Evolutionary conservation across 2,888 invertebrate species (phyloP).

Genomic region (Volucella inflata): DNA sequence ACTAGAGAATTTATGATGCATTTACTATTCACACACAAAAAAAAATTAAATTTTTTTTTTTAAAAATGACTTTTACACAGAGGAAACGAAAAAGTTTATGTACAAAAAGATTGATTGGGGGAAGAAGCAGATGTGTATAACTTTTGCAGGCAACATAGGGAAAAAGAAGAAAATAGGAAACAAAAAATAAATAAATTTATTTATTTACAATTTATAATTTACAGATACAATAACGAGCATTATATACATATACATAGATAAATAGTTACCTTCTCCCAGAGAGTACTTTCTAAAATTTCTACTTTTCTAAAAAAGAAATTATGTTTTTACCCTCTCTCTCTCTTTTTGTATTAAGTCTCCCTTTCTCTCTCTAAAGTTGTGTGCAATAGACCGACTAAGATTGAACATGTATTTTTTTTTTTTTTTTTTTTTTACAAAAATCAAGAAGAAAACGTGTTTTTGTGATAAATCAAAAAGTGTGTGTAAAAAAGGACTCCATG

Average conservation of each 20-base stretch:
- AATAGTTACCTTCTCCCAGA: conserved; percentile 70
- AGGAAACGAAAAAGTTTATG: neutral
- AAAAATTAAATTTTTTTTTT: conserved; percentile 4
- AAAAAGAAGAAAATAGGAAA: conserved; percentile 7
- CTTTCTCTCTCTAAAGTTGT: conserved; percentile 65
- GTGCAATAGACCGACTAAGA: conserved; percentile 72
- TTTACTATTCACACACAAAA: neutral
- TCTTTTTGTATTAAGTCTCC: conserved; percentile 17
- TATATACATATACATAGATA: conserved; percentile 41
- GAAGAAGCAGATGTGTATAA: conserved; percentile 55
- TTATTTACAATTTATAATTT: neutral
- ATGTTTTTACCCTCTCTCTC: conserved; percentile 41
- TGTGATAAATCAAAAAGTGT: conserved; percentile 57
- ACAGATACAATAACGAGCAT: conserved; percentile 24
- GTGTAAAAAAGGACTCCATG: conserved; percentile 18
- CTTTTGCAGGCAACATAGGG: conserved; percentile 62
- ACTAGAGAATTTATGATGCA: neutral
- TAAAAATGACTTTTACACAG: conserved; percentile 20
- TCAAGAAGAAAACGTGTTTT: conserved; percentile 39
- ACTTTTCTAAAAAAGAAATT: conserved; percentile 20
- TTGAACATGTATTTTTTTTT: conserved; percentile 50
- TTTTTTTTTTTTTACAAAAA: conserved; percentile 62
- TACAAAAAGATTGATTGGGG: conserved; percentile 9
- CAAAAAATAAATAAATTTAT: conserved; percentile 40
- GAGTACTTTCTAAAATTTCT: conserved; percentile 47